Base-by-base conservation (phyloP, 2,797 vertebrate species). In the Pelochelys cantorii region DNA sequence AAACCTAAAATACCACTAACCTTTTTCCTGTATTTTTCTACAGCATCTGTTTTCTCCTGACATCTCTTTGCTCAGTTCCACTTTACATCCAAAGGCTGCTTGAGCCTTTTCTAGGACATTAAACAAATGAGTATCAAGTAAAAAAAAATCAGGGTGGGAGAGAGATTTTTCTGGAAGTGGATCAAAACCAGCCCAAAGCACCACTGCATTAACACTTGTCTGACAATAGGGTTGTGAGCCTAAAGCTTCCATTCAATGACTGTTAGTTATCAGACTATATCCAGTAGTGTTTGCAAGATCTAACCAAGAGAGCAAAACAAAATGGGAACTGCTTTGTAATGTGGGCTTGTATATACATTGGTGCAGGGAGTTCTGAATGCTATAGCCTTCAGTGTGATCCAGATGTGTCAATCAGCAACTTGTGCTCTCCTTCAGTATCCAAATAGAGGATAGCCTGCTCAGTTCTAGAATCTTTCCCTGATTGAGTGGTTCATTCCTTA, bases 61-160 rank as follows among this genome's bases (percentile, higher is more conserved):
- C 79, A 60, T 18, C 27, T 92, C 84, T 71, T 80, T 65, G 37
- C 34, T 84, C 71, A 80, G 5, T 14, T 60, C 42, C 1, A 60
- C 17, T 85, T 23, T 0, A 27, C 14, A 11, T 75, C 22, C 57
- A 90, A 93, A 71, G 22, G 0, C 8, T 85, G 13, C 22, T 83
- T 54, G 27, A 85, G 0, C 5, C 1, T 62, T n/a, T 91, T 88
- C 42, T 80, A 14, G 79, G 34, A 42, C 79, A 79, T n/a, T 37
- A 86, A 79, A 4, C 5, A 23, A 1, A 4, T 0, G 0, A 20
- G 17, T 3, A 1, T 81, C 59, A 37, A 81, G 18, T 5, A 31
- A 23, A 17, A 52, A 25, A 5, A 1, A 0, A 68, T 1, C 0
- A 37, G 0, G 0, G 0, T 11, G 4, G 68, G 59, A 53, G 7